These are phyloP conservation scores for Epinotia bilunana DNA, from an alignment of 2,888 invertebrate genomes.

Conservation along the genomic window DNA sequence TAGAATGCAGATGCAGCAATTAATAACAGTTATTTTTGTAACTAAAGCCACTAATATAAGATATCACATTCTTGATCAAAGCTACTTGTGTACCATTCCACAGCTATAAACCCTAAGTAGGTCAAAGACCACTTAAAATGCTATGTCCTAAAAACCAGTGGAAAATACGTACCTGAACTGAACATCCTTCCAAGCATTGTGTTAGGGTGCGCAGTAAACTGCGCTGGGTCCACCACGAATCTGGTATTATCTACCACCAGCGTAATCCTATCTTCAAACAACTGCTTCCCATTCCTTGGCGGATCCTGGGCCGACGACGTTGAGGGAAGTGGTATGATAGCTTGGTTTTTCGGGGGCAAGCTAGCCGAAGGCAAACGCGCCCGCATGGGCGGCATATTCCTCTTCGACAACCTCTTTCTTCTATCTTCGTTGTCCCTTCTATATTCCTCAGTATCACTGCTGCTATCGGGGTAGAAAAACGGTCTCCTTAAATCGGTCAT, in stretches of 20 bases:
- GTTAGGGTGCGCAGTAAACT: slow-evolving; percentile 97
- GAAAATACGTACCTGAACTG: slow-evolving; percentile 87
- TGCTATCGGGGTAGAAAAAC: slow-evolving; percentile 87
- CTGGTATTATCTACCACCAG: slow-evolving; percentile 98
- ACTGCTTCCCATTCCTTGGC: slow-evolving; percentile 65
- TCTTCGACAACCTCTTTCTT: slow-evolving; percentile 81
- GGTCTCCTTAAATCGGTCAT: slow-evolving; percentile 71
- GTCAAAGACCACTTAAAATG: not conserved
- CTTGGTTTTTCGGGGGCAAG: slow-evolving; percentile 74
- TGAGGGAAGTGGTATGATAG: slow-evolving; percentile 68
- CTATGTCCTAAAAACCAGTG: not conserved
- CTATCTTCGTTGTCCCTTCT: slow-evolving; percentile 88
- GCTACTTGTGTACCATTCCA: not conserved
- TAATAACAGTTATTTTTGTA: slow-evolving; percentile 18
- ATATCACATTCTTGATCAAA: not conserved
- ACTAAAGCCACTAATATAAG: not conserved
- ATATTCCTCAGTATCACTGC: slow-evolving; percentile 94
- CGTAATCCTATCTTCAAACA: slow-evolving; percentile 91
- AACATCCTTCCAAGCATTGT: slow-evolving; percentile 99
- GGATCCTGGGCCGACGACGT: slow-evolving; percentile 70
- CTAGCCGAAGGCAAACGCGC: slow-evolving; percentile 59
- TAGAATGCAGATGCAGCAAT: not conserved
- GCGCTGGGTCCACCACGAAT: slow-evolving; percentile 93
- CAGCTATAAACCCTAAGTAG: not conserved
- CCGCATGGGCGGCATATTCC: slow-evolving; percentile 69